A percentile compares a stretch with the other conserved stretches of the same genome.
These are phyloP conservation scores for Kobus ellipsiprymnus DNA, from an alignment of 2,113 vertebrate genomes.

Conservation along the genomic window DNA sequence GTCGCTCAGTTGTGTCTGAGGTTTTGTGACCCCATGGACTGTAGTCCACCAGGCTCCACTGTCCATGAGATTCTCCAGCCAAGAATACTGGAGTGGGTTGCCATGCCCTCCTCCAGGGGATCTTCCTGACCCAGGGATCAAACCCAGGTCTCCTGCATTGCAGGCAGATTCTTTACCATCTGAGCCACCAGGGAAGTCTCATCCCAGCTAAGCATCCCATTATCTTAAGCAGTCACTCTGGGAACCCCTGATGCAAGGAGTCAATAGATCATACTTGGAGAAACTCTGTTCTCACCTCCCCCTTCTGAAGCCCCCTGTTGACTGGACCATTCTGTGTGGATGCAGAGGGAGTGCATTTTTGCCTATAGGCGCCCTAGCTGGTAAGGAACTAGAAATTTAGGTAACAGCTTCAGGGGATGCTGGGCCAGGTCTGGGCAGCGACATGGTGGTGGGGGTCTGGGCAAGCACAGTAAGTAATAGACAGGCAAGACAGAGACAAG, in stretches of 20 bases:
- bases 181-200: neutral
- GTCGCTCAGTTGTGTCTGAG: neutral
- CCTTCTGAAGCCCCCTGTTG: neutral
- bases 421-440: neutral
- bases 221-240: neutral
- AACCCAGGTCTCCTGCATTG: neutral
- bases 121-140: neutral
- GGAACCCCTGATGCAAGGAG: neutral
- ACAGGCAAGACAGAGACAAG: neutral
- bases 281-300: neutral
- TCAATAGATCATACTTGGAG: neutral
- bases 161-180: neutral
- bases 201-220: neutral
- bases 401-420: neutral
- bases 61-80: neutral
- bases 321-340: neutral
- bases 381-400: neutral
- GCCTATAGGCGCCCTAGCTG: neutral
- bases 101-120: neutral
- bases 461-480: neutral
- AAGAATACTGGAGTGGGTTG: neutral
- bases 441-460: neutral
- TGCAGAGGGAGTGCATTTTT: neutral
- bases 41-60: neutral
- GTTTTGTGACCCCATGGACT: neutral